Conservation (phyloP, 2,797 vertebrate species). For the Ficedula albicollis region DNA sequence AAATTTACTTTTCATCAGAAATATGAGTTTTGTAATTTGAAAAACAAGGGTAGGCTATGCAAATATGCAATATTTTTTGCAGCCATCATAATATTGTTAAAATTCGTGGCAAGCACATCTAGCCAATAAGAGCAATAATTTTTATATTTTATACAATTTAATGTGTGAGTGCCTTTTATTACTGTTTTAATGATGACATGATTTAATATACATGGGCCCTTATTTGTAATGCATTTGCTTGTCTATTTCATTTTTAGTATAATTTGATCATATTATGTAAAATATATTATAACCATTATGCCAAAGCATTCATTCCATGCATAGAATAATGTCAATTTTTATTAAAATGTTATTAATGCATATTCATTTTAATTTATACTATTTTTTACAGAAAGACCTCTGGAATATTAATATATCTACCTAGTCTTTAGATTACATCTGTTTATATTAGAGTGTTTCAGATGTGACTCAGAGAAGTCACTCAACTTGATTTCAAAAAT, state of each 20-base stretch:
- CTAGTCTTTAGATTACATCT: neutral
- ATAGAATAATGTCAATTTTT: constrained; percentile 17
- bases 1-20: neutral
- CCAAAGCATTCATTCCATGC: neutral
- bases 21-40: neutral
- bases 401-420: neutral
- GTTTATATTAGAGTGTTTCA: neutral
- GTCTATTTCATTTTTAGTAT: constrained; percentile 3
- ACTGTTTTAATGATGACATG: neutral
- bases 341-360: constrained; percentile 16
- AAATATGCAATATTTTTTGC: neutral
- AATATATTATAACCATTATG: constrained; percentile 3
- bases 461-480: neutral
- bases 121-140: neutral
- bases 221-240: neutral
- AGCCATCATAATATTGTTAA: neutral
- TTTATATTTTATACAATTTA: neutral
- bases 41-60: neutral
- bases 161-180: neutral
- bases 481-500: neutral
- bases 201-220: neutral
- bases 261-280: neutral
- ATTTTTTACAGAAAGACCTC: neutral
- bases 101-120: neutral
- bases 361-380: constrained; percentile 7